Evolutionary conservation across 2,113 vertebrate species (phyloP).

Genomic region (Syngnathus scovelli): DNA sequence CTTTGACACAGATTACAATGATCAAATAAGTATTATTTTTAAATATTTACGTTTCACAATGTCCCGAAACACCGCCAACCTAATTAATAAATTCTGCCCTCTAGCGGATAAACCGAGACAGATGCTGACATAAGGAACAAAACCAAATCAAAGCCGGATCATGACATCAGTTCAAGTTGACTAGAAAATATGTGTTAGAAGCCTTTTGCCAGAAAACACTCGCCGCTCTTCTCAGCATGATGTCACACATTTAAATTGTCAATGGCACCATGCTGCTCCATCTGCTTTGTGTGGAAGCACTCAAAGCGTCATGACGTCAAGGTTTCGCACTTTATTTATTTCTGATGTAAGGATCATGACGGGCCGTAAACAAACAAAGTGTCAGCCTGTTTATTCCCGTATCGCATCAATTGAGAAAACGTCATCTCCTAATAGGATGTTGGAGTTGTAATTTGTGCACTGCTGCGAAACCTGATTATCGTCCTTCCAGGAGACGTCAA

Average conservation of each 20-base stretch:
- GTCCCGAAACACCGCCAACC: too few relatives aligned
- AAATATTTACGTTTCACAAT: too few relatives aligned
- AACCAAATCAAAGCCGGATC: too few relatives aligned
- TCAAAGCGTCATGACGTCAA: neutral
- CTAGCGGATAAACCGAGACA: too few relatives aligned
- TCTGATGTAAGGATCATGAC: neutral
- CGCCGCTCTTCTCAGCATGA: neutral
- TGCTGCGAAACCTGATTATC: neutral
- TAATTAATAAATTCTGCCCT: too few relatives aligned
- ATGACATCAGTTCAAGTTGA: too few relatives aligned
- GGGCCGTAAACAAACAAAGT: neutral
- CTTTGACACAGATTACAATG: neutral
- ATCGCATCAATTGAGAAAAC: neutral
- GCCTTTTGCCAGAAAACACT: neutral
- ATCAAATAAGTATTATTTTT: too few relatives aligned
- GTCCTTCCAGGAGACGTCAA: too few relatives aligned
- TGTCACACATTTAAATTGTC: neutral
- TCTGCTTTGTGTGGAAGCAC: neutral
- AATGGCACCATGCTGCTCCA: neutral
- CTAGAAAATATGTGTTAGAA: neutral
- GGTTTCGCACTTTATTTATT: neutral
- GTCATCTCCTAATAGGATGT: neutral
- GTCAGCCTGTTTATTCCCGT: neutral
- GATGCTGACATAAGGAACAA: too few relatives aligned
- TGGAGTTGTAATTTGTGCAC: constrained; percentile 1